Evolutionary conservation across 2,113 vertebrate species (phyloP), one percentile per base, ranked within the genome.

Genomic region (Polyodon spathula): DNA sequence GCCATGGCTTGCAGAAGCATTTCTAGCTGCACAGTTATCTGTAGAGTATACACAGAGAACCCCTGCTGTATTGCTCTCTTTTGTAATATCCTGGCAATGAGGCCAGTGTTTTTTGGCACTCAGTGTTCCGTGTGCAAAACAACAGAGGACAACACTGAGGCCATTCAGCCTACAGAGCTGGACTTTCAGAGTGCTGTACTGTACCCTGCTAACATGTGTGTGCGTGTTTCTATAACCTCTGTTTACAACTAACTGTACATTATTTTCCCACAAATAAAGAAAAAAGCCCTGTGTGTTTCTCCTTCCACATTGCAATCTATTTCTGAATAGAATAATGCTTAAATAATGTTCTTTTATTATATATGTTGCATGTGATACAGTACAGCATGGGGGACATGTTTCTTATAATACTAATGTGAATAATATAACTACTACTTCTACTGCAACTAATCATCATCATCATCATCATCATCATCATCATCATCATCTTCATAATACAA

Each of bases 1-100:
- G 69, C 60, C 48, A 68, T 70, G 71, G 73, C 75, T 65, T 69
- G n/a, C 71, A 60, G 68, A 67, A 77, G 72, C 76, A 73, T 73
- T 79, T 74, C 73, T 74, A 70, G 72, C 72, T 75, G 67, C 40
- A 66, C 17, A 27, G 58, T 58, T 56, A 40, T 52, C 62, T 43
- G 38, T 52, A 48, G n/a, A 57, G 17, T 62, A 62, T 59, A 46
- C 60, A 67, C 58, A 63, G 54, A 56, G 58, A 54, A n/a, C 58
- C 58, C 57, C 54, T 5, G 38, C 51, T 57, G 46, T 62, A 65
- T 67, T 62, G 59, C 44, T 44, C 60, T 66, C 56, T 53, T 66
- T 62, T 60, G 62, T 71, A 65, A 70, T 71, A 66, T 68, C 44
- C 62, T 69, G 66, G 66, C 66, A 55, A 48, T 4, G 55, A n/a